A percentile compares a stretch with the other conserved stretches of the same genome.
Conservation (phyloP, 2,888 invertebrate genomes). For the Serrognathus titanus region DNA sequence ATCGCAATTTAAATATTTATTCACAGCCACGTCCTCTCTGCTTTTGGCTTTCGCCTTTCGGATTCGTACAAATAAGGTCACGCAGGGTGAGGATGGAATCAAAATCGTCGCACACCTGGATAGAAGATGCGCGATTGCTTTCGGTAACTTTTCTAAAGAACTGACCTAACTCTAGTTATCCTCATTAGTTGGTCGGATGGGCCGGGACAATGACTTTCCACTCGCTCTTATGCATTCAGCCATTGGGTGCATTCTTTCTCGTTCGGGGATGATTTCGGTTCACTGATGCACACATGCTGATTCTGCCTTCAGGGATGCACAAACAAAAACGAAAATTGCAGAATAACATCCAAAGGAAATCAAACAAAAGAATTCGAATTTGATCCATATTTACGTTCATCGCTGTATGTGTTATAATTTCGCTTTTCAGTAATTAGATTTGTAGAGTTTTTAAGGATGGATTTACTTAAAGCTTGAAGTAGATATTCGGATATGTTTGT, state of each 20-base stretch:
- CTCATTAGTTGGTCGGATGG: conserved; percentile 48
- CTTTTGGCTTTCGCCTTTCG: no score
- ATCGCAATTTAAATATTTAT: no score
- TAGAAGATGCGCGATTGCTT: conserved; percentile 21
- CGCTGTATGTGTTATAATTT: neutral
- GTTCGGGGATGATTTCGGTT: conserved; percentile 36
- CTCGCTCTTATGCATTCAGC: conserved; percentile 34
- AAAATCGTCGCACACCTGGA: conserved; percentile 14
- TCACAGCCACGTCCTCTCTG: no score
- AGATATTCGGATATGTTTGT: conserved; percentile 7
- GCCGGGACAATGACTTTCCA: conserved; percentile 39
- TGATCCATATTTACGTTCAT: neutral
- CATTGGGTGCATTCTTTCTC: conserved; percentile 29
- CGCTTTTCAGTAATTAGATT: neutral
- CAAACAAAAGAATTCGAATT: neutral
- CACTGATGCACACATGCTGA: conserved; percentile 36
- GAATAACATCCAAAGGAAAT: neutral
- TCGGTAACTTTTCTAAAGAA: conserved; percentile 41
- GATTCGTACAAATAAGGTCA: neutral
- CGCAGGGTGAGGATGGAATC: neutral
- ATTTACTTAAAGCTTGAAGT: neutral
- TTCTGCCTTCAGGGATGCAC: conserved; percentile 25
- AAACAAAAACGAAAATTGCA: conserved; percentile 13
- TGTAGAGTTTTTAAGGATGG: no score
- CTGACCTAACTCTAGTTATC: conserved; percentile 51